Percentiles rank a stretch among this genome's conserved stretches.
Evolutionary conservation across 2,113 vertebrate genomes (phyloP).

Genomic region (Agelaius tricolor): DNA sequence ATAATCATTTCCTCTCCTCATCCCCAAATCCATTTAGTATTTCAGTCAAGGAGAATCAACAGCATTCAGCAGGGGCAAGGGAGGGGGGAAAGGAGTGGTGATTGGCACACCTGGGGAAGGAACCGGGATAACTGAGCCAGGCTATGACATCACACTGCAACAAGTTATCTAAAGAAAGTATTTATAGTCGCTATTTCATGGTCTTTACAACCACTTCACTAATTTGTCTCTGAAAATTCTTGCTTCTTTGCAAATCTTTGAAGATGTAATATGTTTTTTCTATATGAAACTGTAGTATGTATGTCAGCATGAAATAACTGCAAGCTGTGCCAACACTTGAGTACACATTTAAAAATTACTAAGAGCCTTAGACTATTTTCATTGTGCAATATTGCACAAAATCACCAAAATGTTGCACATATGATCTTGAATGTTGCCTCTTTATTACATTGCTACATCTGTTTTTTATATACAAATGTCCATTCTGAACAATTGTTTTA

Average conservation of each 20-base stretch:
- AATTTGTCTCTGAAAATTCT: background rate
- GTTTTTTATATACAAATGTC: background rate
- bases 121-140: too few relatives aligned
- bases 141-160: too few relatives aligned
- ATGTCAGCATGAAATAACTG: background rate
- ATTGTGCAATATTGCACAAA: background rate
- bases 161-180: background rate
- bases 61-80: too few relatives aligned
- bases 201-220: background rate
- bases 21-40: background rate
- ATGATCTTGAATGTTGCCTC: background rate
- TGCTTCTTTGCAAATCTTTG: background rate
- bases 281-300: background rate
- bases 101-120: too few relatives aligned
- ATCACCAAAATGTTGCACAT: background rate
- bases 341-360: background rate
- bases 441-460: background rate
- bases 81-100: too few relatives aligned
- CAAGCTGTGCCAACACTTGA: background rate
- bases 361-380: background rate
- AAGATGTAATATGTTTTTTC: background rate
- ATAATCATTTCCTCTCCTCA: background rate
- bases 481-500: background rate
- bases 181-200: background rate
- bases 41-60: background rate